phyloP scores from a whole-genome alignment of 2,113 vertebrate species.

The Microtus montanus region DNA sequence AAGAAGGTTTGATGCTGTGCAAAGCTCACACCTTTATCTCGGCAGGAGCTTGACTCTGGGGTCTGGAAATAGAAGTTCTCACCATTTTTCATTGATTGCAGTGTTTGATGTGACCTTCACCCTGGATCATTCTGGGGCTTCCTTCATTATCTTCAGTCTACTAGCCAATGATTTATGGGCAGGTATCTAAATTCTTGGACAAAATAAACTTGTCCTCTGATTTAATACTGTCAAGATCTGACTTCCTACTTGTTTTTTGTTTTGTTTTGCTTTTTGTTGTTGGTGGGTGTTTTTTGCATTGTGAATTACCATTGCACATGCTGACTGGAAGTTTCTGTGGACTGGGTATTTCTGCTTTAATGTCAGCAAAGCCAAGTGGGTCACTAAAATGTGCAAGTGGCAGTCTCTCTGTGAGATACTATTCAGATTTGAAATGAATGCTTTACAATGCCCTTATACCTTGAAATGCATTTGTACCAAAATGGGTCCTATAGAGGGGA shows the following conservation, averaged over 20 bases:
- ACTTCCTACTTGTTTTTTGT: background rate
- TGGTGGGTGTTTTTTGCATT: background rate
- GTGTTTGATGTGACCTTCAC: conserved; percentile 28
- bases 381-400: conserved; percentile 43
- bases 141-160: conserved; percentile 28
- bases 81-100: conserved; percentile 33
- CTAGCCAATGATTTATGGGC: conserved; percentile 54
- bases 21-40: conserved; percentile 68
- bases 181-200: conserved; percentile 24
- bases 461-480: conserved; percentile 30
- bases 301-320: background rate
- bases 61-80: conserved; percentile 61
- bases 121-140: background rate
- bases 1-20: conserved; percentile 26
- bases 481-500: background rate
- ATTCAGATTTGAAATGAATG: conserved; percentile 43
- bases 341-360: conserved; percentile 39
- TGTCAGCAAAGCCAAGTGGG: background rate
- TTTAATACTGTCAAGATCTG: conserved; percentile 46
- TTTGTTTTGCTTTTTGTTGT: too few relatives aligned
- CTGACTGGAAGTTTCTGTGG: conserved; percentile 33
- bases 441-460: conserved; percentile 58
- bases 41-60: conserved; percentile 27
- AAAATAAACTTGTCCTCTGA: conserved; percentile 38
- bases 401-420: conserved; percentile 52